A percentile compares a stretch with the other conserved stretches of the same genome.
These are phyloP conservation scores for Herminia tarsipennalis DNA, from an alignment of 2,888 invertebrate genomes.

Conservation along the genomic window DNA sequence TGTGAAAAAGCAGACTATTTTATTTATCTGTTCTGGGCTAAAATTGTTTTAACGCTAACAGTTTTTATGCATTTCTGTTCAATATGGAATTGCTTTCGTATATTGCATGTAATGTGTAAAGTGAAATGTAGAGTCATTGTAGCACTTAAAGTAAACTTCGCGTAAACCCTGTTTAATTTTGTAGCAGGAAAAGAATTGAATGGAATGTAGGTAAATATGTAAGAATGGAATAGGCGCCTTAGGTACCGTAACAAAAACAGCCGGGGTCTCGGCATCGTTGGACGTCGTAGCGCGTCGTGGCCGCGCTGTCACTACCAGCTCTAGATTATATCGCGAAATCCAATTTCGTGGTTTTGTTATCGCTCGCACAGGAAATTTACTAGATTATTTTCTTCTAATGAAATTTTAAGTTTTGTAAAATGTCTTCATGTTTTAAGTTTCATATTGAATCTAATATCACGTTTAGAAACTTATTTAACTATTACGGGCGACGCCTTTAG, in stretches of 20 bases:
- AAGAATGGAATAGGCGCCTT: conserved; percentile 27
- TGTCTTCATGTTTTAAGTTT: neutral
- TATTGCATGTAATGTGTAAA: too few relatives aligned
- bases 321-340: conserved; percentile 83
- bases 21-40: too few relatives aligned
- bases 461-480: neutral
- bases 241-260: conserved; percentile 42
- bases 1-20: too few relatives aligned
- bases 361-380: conserved; percentile 73
- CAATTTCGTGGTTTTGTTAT: conserved; percentile 85
- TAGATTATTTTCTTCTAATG: conserved; percentile 68
- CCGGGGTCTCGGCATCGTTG: conserved; percentile 38
- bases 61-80: neutral
- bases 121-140: neutral
- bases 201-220: conserved; percentile 27
- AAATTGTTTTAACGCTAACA: neutral
- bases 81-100: too few relatives aligned
- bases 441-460: neutral
- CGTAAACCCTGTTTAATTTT: conserved; percentile 10
- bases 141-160: conserved; percentile 8
- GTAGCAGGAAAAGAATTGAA: conserved; percentile 29
- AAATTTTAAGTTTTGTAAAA: conserved; percentile 35
- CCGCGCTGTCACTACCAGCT: conserved; percentile 71
- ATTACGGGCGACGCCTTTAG: neutral
- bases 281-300: conserved; percentile 50